Percentiles rank a stretch among this genome's conserved stretches.
Evolutionary conservation across 2,113 vertebrate genomes (phyloP).

Genomic region (Gallinago jamesoni): DNA sequence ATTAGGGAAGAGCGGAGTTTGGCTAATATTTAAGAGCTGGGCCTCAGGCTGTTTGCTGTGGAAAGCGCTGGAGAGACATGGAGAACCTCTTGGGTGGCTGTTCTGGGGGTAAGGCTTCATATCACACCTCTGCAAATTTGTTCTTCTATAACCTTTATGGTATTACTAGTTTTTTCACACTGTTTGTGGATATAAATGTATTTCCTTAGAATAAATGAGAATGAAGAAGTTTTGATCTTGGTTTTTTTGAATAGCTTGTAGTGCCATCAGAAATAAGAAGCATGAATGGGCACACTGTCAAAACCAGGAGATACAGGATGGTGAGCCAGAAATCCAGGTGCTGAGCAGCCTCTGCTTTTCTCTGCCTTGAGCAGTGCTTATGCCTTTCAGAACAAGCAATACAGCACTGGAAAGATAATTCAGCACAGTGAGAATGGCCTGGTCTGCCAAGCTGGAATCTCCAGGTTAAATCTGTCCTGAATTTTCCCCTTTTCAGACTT

Average conservation of each 20-base stretch:
- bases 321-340: background rate
- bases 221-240: background rate
- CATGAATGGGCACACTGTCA: background rate
- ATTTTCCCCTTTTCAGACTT: background rate
- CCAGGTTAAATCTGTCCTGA: background rate
- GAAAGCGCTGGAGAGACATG: background rate
- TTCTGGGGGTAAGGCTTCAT: background rate
- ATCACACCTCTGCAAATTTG: background rate
- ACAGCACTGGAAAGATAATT: background rate
- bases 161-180: background rate
- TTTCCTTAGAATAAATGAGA: background rate
- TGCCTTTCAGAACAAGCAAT: background rate
- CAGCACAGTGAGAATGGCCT: background rate
- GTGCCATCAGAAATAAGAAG: background rate
- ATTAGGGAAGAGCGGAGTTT: background rate
- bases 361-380: background rate
- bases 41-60: background rate
- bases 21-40: background rate
- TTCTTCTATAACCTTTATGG: background rate
- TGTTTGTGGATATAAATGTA: background rate
- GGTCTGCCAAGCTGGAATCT: background rate
- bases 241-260: background rate
- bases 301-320: rapidly evolving
- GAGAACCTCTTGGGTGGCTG: background rate
- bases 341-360: background rate